Evolutionary conservation across 2,113 vertebrate species (phyloP).

Genomic region (Psettodes erumei): DNA sequence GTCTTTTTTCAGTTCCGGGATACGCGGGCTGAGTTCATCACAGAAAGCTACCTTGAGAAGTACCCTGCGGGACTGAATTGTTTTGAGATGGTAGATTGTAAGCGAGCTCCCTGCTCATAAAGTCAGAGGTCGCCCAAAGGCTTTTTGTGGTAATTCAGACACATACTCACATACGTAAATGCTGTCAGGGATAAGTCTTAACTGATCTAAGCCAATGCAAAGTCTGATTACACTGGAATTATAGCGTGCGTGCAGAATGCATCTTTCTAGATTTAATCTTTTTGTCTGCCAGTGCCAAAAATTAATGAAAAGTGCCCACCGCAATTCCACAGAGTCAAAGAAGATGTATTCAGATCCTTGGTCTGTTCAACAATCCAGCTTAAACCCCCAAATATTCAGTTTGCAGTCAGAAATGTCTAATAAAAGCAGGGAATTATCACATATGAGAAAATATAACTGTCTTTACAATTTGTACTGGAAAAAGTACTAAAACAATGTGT

Average conservation of each 20-base stretch:
- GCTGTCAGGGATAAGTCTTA: too few species aligned
- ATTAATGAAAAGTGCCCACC: not conserved
- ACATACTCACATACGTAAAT: not conserved
- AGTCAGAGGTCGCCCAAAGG: not conserved
- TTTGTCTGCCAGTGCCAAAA: not conserved
- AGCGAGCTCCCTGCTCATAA: not conserved
- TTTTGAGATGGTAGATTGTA: not conserved
- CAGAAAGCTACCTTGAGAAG: too few species aligned
- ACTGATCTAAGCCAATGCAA: too few species aligned
- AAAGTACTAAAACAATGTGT: not conserved
- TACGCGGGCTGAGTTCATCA: not conserved
- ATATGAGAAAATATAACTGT: not conserved
- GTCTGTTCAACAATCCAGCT: too few species aligned
- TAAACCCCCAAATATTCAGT: not conserved
- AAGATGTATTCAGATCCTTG: not conserved
- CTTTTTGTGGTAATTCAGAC: not conserved
- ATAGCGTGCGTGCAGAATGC: too few species aligned
- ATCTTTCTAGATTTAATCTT: too few species aligned
- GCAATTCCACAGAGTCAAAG: not conserved
- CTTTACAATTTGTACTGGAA: not conserved
- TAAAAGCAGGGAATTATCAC: not conserved
- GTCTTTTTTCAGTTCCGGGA: not conserved
- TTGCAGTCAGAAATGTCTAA: not conserved
- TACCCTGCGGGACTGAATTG: not conserved
- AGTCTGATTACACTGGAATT: not conserved